phyloP scores from a whole-genome alignment of 2,888 invertebrate species.

The Trissonchulus latispiculum region DNA sequence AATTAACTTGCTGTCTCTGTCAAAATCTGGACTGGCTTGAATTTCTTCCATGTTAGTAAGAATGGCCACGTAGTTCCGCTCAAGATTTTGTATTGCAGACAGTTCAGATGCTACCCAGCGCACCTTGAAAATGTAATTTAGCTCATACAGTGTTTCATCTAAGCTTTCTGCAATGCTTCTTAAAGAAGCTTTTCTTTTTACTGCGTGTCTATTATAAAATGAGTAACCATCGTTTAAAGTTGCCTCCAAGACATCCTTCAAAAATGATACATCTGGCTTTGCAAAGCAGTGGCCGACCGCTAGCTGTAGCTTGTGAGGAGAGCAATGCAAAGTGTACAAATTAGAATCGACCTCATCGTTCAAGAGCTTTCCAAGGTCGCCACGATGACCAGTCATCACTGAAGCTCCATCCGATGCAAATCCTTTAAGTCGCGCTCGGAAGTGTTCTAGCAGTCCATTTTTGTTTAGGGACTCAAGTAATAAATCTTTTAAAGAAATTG shows the following conservation, averaged over 20 bases:
- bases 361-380: background rate
- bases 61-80: background rate
- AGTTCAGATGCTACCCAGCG: background rate
- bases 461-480: background rate
- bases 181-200: background rate
- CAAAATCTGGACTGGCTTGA: background rate
- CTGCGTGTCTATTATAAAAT: background rate
- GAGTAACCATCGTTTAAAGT: background rate
- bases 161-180: background rate
- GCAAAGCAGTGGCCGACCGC: background rate
- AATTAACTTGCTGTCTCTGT: background rate
- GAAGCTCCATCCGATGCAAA: constrained; percentile 13
- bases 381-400: background rate
- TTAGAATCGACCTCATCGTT: background rate
- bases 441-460: background rate
- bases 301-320: background rate
- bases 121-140: background rate
- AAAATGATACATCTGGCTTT: background rate
- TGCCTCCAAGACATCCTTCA: background rate
- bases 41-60: background rate
- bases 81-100: background rate
- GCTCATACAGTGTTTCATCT: background rate
- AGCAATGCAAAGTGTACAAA: background rate
- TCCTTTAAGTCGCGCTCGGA: background rate
- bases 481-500: background rate